These are phyloP conservation scores for Iselma pallidipennis DNA, from an alignment of 2,888 invertebrate species.

Conservation along the genomic window DNA sequence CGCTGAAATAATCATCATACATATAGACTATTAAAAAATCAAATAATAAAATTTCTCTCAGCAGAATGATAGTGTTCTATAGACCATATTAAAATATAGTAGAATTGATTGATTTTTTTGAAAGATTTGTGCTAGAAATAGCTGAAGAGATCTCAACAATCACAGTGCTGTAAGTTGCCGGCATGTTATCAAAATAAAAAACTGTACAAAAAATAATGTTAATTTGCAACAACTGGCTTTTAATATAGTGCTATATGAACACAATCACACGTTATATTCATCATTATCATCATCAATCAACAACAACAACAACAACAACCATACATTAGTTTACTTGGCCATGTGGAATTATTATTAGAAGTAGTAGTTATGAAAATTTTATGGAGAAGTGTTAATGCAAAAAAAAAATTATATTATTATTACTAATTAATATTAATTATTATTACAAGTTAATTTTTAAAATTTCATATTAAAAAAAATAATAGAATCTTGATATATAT, in stretches of 20 bases:
- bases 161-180: background rate
- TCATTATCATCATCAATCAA: no score
- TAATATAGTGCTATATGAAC: conserved; percentile 51
- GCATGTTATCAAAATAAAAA: conserved; percentile 32
- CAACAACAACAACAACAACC: no score
- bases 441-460: conserved; percentile 27
- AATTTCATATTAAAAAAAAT: conserved; percentile 7
- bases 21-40: conserved; percentile 31
- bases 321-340: conserved; percentile 56
- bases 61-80: conserved; percentile 47
- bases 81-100: conserved; percentile 49
- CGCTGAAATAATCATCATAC: conserved; percentile 45
- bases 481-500: background rate
- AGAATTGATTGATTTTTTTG: no score
- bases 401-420: no score
- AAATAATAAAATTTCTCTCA: conserved; percentile 5
- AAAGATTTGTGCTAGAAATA: background rate
- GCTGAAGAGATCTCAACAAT: background rate
- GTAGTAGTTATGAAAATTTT: conserved; percentile 42
- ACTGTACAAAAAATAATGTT: conserved; percentile 42
- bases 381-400: conserved; percentile 42
- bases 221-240: conserved; percentile 36
- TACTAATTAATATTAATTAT: conserved; percentile 34
- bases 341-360: conserved; percentile 55
- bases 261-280: conserved; percentile 43